Base-by-base conservation (phyloP, 2,113 vertebrate genomes). In the Anarrhichthys ocellatus region DNA sequence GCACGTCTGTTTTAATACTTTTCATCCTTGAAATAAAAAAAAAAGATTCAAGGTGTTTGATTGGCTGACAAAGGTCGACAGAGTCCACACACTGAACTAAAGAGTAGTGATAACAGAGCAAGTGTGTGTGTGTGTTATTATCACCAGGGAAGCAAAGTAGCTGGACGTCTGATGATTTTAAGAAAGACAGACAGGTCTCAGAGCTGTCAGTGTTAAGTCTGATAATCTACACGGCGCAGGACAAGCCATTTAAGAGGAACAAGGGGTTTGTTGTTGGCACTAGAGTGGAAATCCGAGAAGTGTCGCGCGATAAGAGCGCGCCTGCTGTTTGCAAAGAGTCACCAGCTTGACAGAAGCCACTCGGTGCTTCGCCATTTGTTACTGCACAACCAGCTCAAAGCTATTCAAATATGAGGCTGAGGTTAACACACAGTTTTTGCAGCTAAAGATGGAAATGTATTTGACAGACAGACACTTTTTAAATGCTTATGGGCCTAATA, bases 221-320 rank as follows among this genome's bases (percentile, higher is more conserved):
- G 78, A 87, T 91, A 22, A 87, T 84, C 73, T 73, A 84, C 76
- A 82, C 54, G 48, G 65, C 5, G 29, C 44, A 83, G 67, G 82
- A 89, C 70, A 76, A 62, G 84, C 73, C 34, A 38, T 86, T 89
- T 77, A 87, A 79, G 78, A 87, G 77, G 66, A 85, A 80, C 86
- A 81, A 14, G 42, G 83, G 58, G 73, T 42, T 54, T 76, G 80
- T n/a, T 70, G 69, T 76, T 90, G 80, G 80, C 71, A 63, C 46
- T 18, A 2, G 63, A 86, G 81, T 68, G 71, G 86, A 81, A 82
- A 87, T 89, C 48, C 78, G 85, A 91, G 71, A 73, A 54, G 81
- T 66, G 79, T 32, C 22, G 64, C 42, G 66, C 6, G 78, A 91
- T 88, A 88, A 90, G 79, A 83, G 82, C 4, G 13, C 29, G 56